These are phyloP conservation scores for Coleophora deauratella DNA, from an alignment of 2,888 invertebrate species.

Conservation along the genomic window DNA sequence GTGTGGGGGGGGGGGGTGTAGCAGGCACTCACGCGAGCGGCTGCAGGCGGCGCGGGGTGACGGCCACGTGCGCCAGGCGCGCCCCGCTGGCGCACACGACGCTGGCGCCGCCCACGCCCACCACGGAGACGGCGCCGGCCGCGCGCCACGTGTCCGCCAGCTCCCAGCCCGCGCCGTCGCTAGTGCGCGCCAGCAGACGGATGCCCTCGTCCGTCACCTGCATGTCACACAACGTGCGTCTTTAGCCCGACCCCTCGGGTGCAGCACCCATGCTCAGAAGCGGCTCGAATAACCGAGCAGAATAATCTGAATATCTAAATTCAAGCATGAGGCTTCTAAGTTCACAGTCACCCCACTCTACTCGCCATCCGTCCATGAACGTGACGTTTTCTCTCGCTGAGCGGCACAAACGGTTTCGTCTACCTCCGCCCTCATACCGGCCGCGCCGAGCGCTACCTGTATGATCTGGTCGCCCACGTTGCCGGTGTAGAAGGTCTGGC, in stretches of 20 bases:
- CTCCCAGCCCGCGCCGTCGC: constrained; percentile 61
- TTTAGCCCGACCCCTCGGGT: too few species aligned
- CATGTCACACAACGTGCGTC: too few species aligned
- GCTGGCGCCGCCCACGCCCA: constrained; percentile 86
- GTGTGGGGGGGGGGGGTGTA: neutral
- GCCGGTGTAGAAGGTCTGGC: constrained; percentile 95
- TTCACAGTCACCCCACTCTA: too few species aligned
- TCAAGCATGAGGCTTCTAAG: too few species aligned
- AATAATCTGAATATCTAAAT: too few species aligned
- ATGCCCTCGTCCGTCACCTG: constrained; percentile 75
- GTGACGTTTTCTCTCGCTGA: too few species aligned
- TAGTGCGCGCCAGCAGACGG: constrained; percentile 35
- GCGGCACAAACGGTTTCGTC: too few species aligned
- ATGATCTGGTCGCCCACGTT: constrained; percentile 91
- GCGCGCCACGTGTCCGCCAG: constrained; percentile 75
- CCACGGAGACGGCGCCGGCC: constrained; percentile 88
- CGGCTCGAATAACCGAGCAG: too few species aligned
- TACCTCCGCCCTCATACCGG: too few species aligned
- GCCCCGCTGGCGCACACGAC: constrained; percentile 91
- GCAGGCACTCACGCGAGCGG: constrained; percentile 26
- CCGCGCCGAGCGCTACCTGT: too few species aligned
- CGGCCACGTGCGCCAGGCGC: constrained; percentile 70
- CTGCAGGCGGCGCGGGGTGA: constrained; percentile 68
- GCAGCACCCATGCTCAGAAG: too few species aligned
- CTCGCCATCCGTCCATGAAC: too few species aligned